These are phyloP conservation scores for Octomys mimax DNA, from an alignment of 2,797 vertebrate genomes.

Conservation along the genomic window DNA sequence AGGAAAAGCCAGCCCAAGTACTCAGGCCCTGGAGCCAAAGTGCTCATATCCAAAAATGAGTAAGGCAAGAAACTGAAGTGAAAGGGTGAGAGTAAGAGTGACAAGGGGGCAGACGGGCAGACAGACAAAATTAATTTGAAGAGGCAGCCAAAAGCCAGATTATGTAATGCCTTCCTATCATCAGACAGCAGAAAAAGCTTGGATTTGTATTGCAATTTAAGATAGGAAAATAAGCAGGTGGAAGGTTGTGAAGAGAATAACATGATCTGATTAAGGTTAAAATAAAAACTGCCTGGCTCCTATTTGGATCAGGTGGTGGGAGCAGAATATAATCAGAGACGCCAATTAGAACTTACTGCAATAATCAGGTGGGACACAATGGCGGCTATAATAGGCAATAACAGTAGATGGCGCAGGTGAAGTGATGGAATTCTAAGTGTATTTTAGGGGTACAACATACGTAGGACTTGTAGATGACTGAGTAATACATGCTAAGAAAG, in stretches of 20 bases:
- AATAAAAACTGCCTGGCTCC: conserved; percentile 50
- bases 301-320: not conserved
- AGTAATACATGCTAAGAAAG: not conserved
- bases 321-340: not conserved
- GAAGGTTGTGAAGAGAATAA: conserved; percentile 16
- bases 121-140: not conserved
- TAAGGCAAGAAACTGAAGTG: not conserved
- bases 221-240: conserved; percentile 1
- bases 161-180: not conserved
- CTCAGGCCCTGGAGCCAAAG: not conserved
- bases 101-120: not conserved
- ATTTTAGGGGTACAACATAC: not conserved
- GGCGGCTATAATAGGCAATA: not conserved
- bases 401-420: not conserved
- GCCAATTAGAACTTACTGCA: not conserved
- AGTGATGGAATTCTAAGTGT: not conserved
- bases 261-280: conserved; percentile 17
- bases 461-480: conserved; percentile 8
- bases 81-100: not conserved
- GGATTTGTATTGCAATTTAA: conserved; percentile 34
- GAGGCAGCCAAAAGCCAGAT: not conserved
- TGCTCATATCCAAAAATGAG: not conserved
- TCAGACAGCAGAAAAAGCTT: conserved; percentile 22
- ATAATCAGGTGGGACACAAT: not conserved
- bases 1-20: not conserved